phyloP scores from a whole-genome alignment of 1,140 invertebrate genomes.

The Luehdorfia chinensis region DNA sequence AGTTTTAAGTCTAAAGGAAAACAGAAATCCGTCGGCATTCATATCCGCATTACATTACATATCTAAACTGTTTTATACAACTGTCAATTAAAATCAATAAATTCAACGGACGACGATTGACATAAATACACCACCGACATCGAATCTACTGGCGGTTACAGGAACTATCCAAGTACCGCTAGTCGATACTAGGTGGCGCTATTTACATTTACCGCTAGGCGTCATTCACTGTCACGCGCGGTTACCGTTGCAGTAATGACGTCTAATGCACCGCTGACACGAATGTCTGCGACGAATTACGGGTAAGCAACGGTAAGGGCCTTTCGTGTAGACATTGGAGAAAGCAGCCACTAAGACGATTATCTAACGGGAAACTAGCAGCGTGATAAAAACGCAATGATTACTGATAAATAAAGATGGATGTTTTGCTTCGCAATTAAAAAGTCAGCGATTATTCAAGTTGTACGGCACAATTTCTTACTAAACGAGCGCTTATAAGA shows the following conservation, averaged over 20 bases:
- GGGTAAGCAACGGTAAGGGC: constrained; percentile 48
- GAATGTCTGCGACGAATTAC: constrained; percentile 54
- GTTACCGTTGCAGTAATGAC: constrained; percentile 51
- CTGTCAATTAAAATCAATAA: constrained; percentile 16
- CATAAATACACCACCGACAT: constrained; percentile 15
- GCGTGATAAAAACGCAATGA: constrained; percentile 21
- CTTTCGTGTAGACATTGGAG: constrained; percentile 21
- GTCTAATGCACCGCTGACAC: constrained; percentile 44
- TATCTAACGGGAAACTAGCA: constrained; percentile 29
- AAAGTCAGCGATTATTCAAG: background rate
- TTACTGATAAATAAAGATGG: constrained; percentile 5
- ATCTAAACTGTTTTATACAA: constrained; percentile 5
- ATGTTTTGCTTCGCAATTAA: background rate
- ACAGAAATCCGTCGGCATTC: background rate
- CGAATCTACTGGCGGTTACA: constrained; percentile 42
- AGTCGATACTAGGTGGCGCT: constrained; percentile 59
- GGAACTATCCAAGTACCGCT: constrained; percentile 55
- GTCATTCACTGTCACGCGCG: constrained; percentile 45
- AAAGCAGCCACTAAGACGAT: constrained; percentile 16
- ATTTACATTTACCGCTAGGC: constrained; percentile 53
- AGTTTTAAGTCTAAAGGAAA: too few relatives aligned
- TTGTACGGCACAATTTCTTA: too few relatives aligned
- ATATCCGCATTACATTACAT: background rate
- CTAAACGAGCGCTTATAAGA: background rate
- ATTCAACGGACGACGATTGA: constrained; percentile 7